Evolutionary conservation across 2,888 invertebrate genomes (phyloP), one percentile per base, ranked within the genome.

Genomic region (Taenaris catops): DNA sequence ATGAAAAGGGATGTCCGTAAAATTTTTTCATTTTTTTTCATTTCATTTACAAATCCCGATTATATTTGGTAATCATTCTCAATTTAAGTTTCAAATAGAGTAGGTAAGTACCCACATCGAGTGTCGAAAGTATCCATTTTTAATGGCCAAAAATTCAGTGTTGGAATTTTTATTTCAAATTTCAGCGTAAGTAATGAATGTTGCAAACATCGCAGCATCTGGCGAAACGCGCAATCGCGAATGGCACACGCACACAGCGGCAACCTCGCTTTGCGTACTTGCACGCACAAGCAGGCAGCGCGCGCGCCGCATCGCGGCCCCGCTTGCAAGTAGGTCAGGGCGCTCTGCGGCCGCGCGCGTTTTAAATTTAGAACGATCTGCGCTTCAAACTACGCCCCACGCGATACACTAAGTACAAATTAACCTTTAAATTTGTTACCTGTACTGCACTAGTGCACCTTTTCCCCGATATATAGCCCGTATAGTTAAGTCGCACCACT

Each of bases 351-450:
- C 80, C 76, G 83, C 72, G 80, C 79, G 79, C 74, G 79, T 76
- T 84, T 78, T 84, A 84, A 83, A 83, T 83, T 83, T 84, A 84
- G 84, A 84, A 74, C 79, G 75, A 84, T 81, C 75, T 65, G 76
- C 79, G 76, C 75, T 78, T 76, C 64, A 75, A 71, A 67, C 80
- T 75, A 76, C 78, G 73, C 80, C 80, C 80, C 63, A 66, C 64
- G 60, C 70, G 59, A 75, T 73, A 68, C 54, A 60, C 68, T 65
- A 74, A 71, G 71, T 72, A 73, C 62, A 58, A 67, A 61, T 70
- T 67, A 67, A 70, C 51, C 61, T 59, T 61, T 40, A 32, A 34
- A 34, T 27, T 8, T 23, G 27, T 37, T 44, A 38, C 44, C 43
- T 29, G 29, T 34, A 24, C 19, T 19, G n/a, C 64, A 61, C 65